Evolutionary conservation across 2,113 vertebrate species (phyloP).

Genomic region (Notarius lentiginosus): DNA sequence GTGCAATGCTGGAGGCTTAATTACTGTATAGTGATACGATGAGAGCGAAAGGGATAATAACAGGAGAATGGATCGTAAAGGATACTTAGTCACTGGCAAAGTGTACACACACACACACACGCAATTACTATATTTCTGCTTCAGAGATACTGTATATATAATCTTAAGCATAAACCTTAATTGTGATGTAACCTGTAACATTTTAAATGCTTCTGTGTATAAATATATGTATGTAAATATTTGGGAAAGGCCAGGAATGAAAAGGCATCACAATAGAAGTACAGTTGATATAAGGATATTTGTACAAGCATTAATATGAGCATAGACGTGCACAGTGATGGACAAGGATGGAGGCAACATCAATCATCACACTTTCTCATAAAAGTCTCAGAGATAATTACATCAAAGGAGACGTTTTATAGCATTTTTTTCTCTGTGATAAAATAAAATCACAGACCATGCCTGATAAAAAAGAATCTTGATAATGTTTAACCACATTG

Average conservation of each 20-base stretch:
- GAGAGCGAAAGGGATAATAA: constrained; percentile 42
- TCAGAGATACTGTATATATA: background rate
- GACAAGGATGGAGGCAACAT: constrained; percentile 1
- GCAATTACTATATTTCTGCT: background rate
- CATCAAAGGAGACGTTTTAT: constrained; percentile 3
- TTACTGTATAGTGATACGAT: constrained; percentile 60
- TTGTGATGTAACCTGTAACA: background rate
- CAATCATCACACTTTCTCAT: background rate
- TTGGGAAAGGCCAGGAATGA: background rate
- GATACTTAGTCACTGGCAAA: constrained; percentile 43
- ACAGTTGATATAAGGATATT: background rate
- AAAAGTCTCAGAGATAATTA: background rate
- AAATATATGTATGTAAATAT: background rate
- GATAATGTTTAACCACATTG: background rate
- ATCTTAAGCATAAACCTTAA: background rate
- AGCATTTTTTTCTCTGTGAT: background rate
- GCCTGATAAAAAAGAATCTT: background rate
- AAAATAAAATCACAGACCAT: background rate
- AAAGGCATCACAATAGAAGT: background rate
- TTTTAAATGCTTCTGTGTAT: background rate
- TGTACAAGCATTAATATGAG: background rate
- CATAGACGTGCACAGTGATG: background rate
- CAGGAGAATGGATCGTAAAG: constrained; percentile 63
- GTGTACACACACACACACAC: background rate
- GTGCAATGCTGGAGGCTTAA: constrained; percentile 68